These are phyloP conservation scores for Anodontia alba DNA, from an alignment of 2,888 invertebrate genomes.

Conservation along the genomic window DNA sequence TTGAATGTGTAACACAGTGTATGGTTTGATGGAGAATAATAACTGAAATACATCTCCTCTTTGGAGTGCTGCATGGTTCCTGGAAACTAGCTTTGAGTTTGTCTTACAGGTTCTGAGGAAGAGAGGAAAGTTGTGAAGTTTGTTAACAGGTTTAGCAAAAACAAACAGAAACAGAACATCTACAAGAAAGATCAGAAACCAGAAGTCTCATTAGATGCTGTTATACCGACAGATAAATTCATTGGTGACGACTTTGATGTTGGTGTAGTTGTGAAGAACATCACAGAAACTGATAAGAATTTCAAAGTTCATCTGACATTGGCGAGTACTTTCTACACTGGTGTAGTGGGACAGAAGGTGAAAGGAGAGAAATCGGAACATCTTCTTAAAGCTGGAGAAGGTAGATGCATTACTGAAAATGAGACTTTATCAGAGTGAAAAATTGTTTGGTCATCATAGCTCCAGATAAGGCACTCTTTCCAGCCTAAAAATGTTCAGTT, in stretches of 20 bases:
- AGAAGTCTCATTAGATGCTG: slow-evolving; percentile 60
- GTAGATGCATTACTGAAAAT: too few relatives aligned
- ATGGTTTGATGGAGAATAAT: too few relatives aligned
- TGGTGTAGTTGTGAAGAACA: slow-evolving; percentile 62
- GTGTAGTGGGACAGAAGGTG: slow-evolving; percentile 65
- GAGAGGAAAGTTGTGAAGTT: slow-evolving; percentile 73
- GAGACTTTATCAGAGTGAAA: too few relatives aligned
- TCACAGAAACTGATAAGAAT: slow-evolving; percentile 37
- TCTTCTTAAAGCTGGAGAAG: slow-evolving; percentile 50
- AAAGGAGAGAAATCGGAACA: slow-evolving; percentile 51
- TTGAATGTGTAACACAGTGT: too few relatives aligned
- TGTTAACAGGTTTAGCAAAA: slow-evolving; percentile 68
- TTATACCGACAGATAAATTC: slow-evolving; percentile 51
- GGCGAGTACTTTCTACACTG: slow-evolving; percentile 71
- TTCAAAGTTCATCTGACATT: slow-evolving; percentile 63
- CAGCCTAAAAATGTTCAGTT: too few relatives aligned
- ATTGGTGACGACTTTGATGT: slow-evolving; percentile 67
- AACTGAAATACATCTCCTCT: too few relatives aligned
- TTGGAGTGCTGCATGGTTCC: too few relatives aligned
- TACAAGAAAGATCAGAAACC: slow-evolving; percentile 54
- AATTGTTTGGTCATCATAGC: background rate
- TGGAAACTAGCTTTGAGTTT: too few relatives aligned
- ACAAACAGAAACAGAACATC: slow-evolving; percentile 65
- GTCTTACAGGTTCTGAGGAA: slow-evolving; percentile 69
- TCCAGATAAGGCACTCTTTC: too few relatives aligned